These are phyloP conservation scores for Sceloporus tristichus DNA, from an alignment of 2,113 vertebrate genomes.

Conservation along the genomic window DNA sequence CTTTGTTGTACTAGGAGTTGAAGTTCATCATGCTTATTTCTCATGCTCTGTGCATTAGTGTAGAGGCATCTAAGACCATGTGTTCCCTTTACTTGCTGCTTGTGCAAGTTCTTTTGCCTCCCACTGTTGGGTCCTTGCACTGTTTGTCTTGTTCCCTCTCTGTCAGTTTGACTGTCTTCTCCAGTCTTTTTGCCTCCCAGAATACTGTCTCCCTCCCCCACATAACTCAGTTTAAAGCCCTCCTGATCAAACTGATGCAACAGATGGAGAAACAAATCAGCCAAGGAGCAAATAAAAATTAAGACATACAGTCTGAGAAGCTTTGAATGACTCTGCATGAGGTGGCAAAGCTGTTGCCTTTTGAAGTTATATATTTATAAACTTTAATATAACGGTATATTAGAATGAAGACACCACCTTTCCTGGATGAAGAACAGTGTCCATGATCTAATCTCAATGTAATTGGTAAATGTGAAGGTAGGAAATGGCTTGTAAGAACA, in stretches of 20 bases:
- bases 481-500: background rate
- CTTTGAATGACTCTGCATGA: background rate
- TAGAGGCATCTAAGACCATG: too few relatives aligned
- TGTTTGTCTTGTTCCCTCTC: too few relatives aligned
- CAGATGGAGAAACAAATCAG: background rate
- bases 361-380: constrained; percentile 6
- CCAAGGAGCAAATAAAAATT: background rate
- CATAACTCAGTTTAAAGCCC: too few relatives aligned
- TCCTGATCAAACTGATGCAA: background rate
- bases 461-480: constrained; percentile 13
- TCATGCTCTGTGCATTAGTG: too few relatives aligned
- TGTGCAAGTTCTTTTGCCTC: too few relatives aligned
- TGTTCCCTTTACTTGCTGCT: too few relatives aligned
- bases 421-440: constrained; percentile 21
- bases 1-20: too few relatives aligned
- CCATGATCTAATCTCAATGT: background rate
- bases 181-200: too few relatives aligned
- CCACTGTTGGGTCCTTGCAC: too few relatives aligned
- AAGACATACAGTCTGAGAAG: background rate
- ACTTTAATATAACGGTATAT: background rate
- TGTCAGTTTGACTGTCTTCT: too few relatives aligned
- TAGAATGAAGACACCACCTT: background rate
- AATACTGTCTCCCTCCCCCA: too few relatives aligned
- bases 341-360: constrained; percentile 8
- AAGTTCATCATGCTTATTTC: too few relatives aligned